Conservation (phyloP, 2,888 invertebrate species). For the Coleophora flavipennella region DNA sequence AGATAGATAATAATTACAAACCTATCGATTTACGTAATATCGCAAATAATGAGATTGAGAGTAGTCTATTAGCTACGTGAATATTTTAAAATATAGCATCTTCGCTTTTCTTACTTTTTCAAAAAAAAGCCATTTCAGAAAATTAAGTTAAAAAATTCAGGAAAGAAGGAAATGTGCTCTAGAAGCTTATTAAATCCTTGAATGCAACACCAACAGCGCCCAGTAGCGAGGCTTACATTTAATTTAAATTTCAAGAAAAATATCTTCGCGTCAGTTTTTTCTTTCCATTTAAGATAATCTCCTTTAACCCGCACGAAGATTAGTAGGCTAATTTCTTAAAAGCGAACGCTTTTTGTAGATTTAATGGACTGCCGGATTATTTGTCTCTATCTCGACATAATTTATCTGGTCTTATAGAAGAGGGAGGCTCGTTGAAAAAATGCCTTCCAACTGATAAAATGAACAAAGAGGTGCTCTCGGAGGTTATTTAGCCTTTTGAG, state of each 20-base stretch:
- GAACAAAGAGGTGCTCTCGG: constrained; percentile 24
- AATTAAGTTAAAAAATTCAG: too few relatives aligned
- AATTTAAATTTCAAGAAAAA: constrained; percentile 8
- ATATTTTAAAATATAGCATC: too few relatives aligned
- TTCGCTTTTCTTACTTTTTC: too few relatives aligned
- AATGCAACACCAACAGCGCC: too few relatives aligned
- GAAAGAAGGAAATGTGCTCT: too few relatives aligned
- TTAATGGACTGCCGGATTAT: constrained; percentile 57
- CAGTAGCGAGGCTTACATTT: constrained; percentile 1
- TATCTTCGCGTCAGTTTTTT: constrained; percentile 18
- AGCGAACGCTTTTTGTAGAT: constrained; percentile 53
- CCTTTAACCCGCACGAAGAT: constrained; percentile 41
- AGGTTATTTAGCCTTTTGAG: constrained; percentile 20
- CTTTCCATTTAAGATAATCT: constrained; percentile 31
- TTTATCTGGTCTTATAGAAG: constrained; percentile 47
- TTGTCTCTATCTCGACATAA: constrained; percentile 45
- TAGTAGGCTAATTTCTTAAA: constrained; percentile 60
- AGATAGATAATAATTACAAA: too few relatives aligned
- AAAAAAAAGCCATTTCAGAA: too few relatives aligned
- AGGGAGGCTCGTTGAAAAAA: constrained; percentile 36
- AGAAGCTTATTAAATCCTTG: too few relatives aligned
- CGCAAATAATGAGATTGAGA: too few relatives aligned
- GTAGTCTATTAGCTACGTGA: too few relatives aligned
- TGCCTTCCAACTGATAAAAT: constrained; percentile 38
- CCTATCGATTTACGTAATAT: too few relatives aligned